phyloP scores from a whole-genome alignment of 2,797 vertebrate species.

The Channa striata region DNA sequence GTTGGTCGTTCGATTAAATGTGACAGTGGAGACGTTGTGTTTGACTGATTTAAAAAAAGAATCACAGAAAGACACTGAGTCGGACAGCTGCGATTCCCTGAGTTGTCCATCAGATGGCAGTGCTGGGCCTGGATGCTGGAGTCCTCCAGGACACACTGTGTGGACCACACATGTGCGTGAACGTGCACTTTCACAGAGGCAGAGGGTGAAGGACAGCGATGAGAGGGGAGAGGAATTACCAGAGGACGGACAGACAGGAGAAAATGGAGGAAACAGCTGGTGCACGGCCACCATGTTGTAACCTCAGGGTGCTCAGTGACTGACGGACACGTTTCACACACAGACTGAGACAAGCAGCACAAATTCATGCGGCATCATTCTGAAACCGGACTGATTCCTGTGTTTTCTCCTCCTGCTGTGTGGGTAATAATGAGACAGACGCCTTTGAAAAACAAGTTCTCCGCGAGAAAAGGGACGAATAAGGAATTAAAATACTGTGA shows the following conservation, averaged over 20 bases:
- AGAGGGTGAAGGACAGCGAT: not conserved
- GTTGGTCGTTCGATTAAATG: too few species aligned
- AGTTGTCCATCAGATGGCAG: constrained; percentile 49
- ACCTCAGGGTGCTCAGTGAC: constrained; percentile 10
- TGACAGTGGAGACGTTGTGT: too few species aligned
- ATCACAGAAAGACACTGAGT: not conserved
- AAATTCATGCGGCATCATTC: not conserved
- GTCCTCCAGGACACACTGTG: not conserved
- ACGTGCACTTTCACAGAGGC: not conserved
- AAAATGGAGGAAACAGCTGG: constrained; percentile 41
- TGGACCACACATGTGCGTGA: not conserved
- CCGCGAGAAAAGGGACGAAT: not conserved
- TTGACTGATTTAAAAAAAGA: not conserved
- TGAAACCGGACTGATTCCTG: not conserved
- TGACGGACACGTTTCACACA: constrained; percentile 24
- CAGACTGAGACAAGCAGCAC: constrained; percentile 19
- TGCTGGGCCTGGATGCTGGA: constrained; percentile 37
- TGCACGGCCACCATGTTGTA: constrained; percentile 19
- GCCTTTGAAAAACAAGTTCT: not conserved
- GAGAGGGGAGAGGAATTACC: constrained; percentile 9
- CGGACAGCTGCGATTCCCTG: not conserved
- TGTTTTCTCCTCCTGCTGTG: not conserved
- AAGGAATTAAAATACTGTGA: too few species aligned
- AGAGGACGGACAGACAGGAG: constrained; percentile 28
- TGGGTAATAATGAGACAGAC: not conserved